Base-by-base conservation (phyloP, 2,888 invertebrate species). In the Polyploca ridens region DNA sequence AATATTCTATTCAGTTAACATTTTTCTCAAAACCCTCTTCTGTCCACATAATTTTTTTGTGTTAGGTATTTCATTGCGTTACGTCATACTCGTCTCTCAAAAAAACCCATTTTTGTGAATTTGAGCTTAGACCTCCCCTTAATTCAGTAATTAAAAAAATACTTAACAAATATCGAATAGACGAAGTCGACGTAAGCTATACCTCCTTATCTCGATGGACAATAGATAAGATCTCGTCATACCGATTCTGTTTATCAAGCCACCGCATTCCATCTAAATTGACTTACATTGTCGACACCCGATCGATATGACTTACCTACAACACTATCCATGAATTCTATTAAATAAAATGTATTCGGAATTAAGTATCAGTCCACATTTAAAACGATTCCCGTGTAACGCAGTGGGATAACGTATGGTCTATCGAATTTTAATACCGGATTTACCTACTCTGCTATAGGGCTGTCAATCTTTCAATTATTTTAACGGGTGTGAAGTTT, bases 321-420 rank as follows among this genome's bases (percentile, higher is more conserved):
- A 54, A 54, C 54, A 54, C 54, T 54, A 54, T 19, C 16, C 10
- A 54, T 54, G 54, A 54, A n/a, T 33, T 73, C 76, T 76, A 76
- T 73, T 76, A 69, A 74, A 65, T 74, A 70, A 76, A 76, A 77
- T 83, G 71, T 73, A 77, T 77, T 63, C 69, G 75, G 76, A 75
- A 75, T 75, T 68, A 68, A 62, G 64, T 58, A 58, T 58, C 66
- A 63, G 64, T 77, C 81, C 81, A 82, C 78, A 84, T 88, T 86
- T 93, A 92, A 93, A 93, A 92, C 89, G 88, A 79, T 91, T 93
- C 83, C 77, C 90, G 62, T 93, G 93, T 93, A 82, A 75, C 82
- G 63, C 66, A 69, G 76, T 71, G 75, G 87, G 90, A 90, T 91
- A 90, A 90, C 83, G 86, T 86, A 89, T 86, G 91, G 86, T 83